These are phyloP conservation scores for Phalacrocorax aristotelis DNA, from an alignment of 2,113 vertebrate genomes.

Conservation along the genomic window DNA sequence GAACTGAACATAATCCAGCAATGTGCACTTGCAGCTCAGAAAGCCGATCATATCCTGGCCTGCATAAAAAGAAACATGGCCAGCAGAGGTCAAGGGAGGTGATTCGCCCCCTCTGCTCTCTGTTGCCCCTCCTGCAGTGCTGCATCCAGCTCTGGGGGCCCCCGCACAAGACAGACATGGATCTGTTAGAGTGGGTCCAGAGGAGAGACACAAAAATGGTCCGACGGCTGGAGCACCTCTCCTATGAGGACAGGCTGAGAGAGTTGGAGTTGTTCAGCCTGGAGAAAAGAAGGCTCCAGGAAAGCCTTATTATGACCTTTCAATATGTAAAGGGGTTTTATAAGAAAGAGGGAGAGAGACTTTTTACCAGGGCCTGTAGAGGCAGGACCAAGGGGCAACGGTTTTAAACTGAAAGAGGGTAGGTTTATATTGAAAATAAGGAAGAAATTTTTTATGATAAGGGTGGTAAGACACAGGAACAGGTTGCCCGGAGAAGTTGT, in stretches of 20 bases:
- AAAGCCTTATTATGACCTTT: background rate
- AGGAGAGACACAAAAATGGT: background rate
- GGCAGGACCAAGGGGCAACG: rapidly evolving
- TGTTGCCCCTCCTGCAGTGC: background rate
- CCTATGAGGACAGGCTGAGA: background rate
- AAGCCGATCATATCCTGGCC: background rate
- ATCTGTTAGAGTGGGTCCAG: background rate
- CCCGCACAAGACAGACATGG: background rate
- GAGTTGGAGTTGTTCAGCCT: background rate
- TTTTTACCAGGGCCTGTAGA: background rate
- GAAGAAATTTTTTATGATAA: background rate
- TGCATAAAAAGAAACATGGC: background rate
- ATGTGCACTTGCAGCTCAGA: background rate
- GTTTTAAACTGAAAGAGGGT: background rate
- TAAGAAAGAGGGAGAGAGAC: background rate
- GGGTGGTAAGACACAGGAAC: background rate
- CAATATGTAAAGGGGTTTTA: background rate
- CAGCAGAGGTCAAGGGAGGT: background rate
- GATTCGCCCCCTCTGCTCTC: background rate
- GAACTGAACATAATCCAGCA: background rate
- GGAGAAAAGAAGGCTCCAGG: background rate
- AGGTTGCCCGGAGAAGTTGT: background rate
- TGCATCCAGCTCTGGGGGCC: background rate
- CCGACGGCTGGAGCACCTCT: background rate
- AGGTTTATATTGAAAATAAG: background rate